Evolutionary conservation across 2,888 invertebrate species (phyloP), one percentile per base, ranked within the genome.

Genomic region (Tachina fera): DNA sequence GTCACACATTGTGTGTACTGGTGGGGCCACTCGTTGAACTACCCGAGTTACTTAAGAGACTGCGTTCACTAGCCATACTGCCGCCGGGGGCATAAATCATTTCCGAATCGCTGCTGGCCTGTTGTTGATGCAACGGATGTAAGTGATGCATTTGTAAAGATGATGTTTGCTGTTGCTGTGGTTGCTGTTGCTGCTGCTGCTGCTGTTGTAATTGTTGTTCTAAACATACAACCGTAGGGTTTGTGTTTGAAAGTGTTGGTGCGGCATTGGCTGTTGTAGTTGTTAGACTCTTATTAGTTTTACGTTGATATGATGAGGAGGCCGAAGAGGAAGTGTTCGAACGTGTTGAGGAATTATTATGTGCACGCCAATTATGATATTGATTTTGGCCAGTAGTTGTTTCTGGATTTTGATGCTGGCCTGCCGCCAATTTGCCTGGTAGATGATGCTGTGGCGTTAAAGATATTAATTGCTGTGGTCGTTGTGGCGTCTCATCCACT

Each of bases 1-100:
- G 91, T 91, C 91, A 91, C 90, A 91, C 91, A 88, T 91, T 89
- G 83, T 91, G 91, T 87, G 90, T 88, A 80, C 91, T 91, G 84
- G 90, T 90, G 84, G 91, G 90, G 84, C 91, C 89, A 80, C 85
- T 83, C 43, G 85, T 83, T 79, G 85, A 86, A 53, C 92, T 92
- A 88, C 91, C 91, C n/a, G 90, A 91, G 86, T 92, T 92, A 89
- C 92, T 93, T 87, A 92, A 86, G 88, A 93, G 87, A 87, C 92
- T 93, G 78, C 92, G 90, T 89, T 93, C 92, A 86, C 92, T 92
- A 84, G 91, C 91, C 84, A 91, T 91, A 65, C 91, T 91, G 71
- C 91, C 90, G 67, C 89, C 88, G 45, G 92, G 92, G 1, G 92
- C 92, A 89, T 93, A 92, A 90, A 92, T 92, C 89, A 92, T 88